phyloP scores from a whole-genome alignment of 2,113 vertebrate species.

The Odocoileus hemionus region DNA sequence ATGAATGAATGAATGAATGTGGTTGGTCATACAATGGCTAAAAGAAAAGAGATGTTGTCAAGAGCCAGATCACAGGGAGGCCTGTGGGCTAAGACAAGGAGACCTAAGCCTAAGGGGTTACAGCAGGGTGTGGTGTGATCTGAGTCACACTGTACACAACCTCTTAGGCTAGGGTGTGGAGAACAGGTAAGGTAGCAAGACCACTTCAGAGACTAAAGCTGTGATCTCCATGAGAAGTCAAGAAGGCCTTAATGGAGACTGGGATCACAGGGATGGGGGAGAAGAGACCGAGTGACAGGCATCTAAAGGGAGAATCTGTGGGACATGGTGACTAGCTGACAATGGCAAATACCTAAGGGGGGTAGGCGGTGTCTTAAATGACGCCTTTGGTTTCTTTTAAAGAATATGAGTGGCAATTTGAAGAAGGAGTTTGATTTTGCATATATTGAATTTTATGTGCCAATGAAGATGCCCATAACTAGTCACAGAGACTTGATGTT shows the following conservation, averaged over 20 bases:
- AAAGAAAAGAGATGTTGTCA: neutral
- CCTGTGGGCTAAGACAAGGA: neutral
- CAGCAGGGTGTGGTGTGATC: neutral
- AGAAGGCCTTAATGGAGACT: neutral
- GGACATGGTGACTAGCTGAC: neutral
- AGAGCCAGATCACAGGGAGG: neutral
- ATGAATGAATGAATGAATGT: neutral
- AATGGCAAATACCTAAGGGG: neutral
- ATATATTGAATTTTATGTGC: neutral
- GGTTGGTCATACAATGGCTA: neutral
- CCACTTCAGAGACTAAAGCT: neutral
- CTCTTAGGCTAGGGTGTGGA: neutral
- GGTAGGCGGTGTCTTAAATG: neutral
- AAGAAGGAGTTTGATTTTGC: neutral
- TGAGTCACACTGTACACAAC: neutral
- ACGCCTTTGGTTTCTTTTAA: neutral
- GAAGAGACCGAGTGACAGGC: neutral
- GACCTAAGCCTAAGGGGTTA: neutral
- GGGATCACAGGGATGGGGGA: neutral
- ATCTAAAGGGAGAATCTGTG: neutral
- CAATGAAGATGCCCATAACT: neutral
- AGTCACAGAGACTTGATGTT: neutral
- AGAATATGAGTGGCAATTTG: neutral
- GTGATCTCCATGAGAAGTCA: neutral
- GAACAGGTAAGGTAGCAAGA: neutral